These are phyloP conservation scores for Arctia plantaginis DNA, from an alignment of 2,888 invertebrate species.

Conservation along the genomic window DNA sequence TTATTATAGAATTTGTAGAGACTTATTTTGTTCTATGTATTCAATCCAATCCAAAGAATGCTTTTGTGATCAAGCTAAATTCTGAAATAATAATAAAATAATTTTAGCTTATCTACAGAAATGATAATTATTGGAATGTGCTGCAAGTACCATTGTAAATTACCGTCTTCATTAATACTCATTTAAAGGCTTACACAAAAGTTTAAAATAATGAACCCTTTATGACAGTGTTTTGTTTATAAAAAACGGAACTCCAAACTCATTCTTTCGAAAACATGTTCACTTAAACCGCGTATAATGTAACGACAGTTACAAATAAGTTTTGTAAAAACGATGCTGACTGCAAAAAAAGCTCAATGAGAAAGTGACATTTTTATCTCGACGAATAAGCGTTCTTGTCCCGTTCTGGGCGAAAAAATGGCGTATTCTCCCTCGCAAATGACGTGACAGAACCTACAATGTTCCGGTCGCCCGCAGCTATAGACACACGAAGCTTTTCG, in stretches of 20 bases:
- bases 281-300: slow-evolving; percentile 36
- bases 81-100: not conserved
- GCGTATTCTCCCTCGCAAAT: slow-evolving; percentile 57
- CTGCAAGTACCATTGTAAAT: not conserved
- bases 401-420: slow-evolving; percentile 54
- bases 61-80: not conserved
- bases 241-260: not conserved
- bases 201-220: not conserved
- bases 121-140: not conserved
- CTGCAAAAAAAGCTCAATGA: slow-evolving; percentile 49
- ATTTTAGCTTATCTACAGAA: not conserved
- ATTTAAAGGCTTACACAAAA: not conserved
- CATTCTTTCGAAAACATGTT: slow-evolving; percentile 13
- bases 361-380: slow-evolving; percentile 62
- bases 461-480: slow-evolving; percentile 65
- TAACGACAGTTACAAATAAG: slow-evolving; percentile 49
- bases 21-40: not conserved
- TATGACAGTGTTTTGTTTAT: not conserved
- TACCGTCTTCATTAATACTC: too few species aligned
- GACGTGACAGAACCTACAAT: slow-evolving; percentile 57
- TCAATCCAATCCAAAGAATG: not conserved
- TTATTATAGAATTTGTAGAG: not conserved
- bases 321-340: slow-evolving; percentile 43
- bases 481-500: slow-evolving; percentile 61
- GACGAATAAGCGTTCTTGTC: slow-evolving; percentile 55